These are phyloP conservation scores for Benthosema pterotum DNA, from an alignment of 2,797 vertebrate species.

Conservation along the genomic window DNA sequence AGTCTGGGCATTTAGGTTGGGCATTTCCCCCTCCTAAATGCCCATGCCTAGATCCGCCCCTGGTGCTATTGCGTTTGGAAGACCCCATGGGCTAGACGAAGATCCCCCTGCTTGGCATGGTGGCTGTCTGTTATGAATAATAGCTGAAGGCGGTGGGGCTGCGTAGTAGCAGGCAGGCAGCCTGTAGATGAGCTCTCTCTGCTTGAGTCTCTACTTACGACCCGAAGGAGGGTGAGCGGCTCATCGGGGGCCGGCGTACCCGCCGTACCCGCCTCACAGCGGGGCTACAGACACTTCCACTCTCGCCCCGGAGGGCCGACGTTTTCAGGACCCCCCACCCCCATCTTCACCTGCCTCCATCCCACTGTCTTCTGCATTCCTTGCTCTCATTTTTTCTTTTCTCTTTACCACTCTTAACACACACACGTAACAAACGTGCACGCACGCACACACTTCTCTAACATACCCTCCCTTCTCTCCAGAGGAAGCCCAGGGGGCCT, in stretches of 20 bases:
- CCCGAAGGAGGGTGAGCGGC: conserved; percentile 54
- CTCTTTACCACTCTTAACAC: conserved; percentile 9
- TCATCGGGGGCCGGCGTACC: no score
- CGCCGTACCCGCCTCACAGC: conserved; percentile 50
- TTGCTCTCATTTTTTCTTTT: conserved; percentile 49
- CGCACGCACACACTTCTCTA: conserved; percentile 39
- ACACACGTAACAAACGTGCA: no score
- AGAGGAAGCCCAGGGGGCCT: conserved; percentile 66
- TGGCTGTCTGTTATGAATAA: conserved; percentile 66
- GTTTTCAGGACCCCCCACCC: conserved; percentile 47
- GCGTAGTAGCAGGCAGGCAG: conserved; percentile 57
- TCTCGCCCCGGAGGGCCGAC: conserved; percentile 57
- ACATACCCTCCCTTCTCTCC: conserved; percentile 64
- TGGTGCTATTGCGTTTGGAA: conserved; percentile 22
- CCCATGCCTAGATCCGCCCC: no score
- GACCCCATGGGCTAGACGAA: conserved; percentile 68
- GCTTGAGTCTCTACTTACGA: conserved; percentile 49
- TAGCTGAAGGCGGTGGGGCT: conserved; percentile 58
- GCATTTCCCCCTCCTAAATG: no score
- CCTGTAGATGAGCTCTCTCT: conserved; percentile 64
- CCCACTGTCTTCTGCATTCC: conserved; percentile 10
- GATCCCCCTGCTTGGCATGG: conserved; percentile 66
- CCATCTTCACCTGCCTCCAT: neutral
- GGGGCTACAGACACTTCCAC: conserved; percentile 56
- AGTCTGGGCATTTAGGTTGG: no score